These are phyloP conservation scores for Rhodeus uyekii DNA, from an alignment of 2,797 vertebrate genomes.

Conservation along the genomic window DNA sequence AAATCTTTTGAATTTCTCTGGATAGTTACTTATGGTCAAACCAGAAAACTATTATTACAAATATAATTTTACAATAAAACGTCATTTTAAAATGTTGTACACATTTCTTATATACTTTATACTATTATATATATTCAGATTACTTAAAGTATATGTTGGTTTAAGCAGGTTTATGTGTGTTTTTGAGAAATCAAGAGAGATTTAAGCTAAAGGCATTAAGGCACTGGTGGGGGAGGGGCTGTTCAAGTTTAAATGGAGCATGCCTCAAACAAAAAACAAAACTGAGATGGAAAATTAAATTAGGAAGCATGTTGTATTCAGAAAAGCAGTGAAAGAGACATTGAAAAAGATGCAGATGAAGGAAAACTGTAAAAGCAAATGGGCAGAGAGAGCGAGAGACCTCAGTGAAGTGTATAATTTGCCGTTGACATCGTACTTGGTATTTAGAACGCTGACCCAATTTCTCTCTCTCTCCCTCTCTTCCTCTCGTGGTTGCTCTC, in stretches of 20 bases:
- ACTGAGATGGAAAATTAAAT: neutral
- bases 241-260: slow-evolving; percentile 12
- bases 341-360: slow-evolving; percentile 26
- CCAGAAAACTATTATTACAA: neutral
- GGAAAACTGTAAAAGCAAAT: slow-evolving; percentile 12
- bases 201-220: slow-evolving; percentile 6
- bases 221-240: slow-evolving; percentile 3
- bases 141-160: slow-evolving; percentile 11
- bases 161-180: neutral
- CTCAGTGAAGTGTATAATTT: slow-evolving; percentile 68
- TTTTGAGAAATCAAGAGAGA: neutral
- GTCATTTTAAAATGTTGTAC: no score
- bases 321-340: neutral
- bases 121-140: neutral
- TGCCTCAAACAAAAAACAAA: slow-evolving; percentile 1
- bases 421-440: slow-evolving; percentile 70
- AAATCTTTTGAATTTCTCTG: no score
- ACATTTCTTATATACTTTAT: neutral
- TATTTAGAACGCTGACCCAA: slow-evolving; percentile 80
- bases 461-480: slow-evolving; percentile 68
- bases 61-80: no score
- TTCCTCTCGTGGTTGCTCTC: slow-evolving; percentile 31
- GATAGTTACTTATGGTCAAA: neutral
- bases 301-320: neutral
- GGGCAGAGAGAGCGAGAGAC: slow-evolving; percentile 42